Conservation (phyloP, 2,888 invertebrate species). For the Unio pictorum region DNA sequence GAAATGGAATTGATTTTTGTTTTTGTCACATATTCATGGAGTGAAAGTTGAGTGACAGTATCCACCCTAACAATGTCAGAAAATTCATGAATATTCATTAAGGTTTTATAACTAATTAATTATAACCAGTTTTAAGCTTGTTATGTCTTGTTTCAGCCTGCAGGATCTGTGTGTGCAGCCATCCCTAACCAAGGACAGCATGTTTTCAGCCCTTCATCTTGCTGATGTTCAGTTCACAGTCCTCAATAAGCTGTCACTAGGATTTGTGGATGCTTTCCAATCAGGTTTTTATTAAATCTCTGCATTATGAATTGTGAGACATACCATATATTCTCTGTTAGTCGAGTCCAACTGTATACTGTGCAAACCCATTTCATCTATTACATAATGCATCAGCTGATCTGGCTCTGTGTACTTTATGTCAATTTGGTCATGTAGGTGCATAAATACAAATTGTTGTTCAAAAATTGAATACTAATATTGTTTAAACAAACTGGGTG, state of each 20-base stretch:
- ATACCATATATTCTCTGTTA: no score
- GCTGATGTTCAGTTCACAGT: slow-evolving; percentile 57
- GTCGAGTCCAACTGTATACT: no score
- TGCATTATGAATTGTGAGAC: no score
- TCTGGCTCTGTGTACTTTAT: no score
- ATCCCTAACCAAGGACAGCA: slow-evolving; percentile 60
- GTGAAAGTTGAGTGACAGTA: neutral
- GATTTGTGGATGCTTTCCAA: slow-evolving; percentile 57
- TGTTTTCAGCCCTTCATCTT: slow-evolving; percentile 60
- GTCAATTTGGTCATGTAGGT: no score
- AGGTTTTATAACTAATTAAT: neutral
- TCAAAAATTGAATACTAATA: no score
- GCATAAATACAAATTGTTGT: no score
- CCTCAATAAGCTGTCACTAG: slow-evolving; percentile 56
- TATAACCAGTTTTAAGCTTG: neutral
- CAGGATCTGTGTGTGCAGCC: slow-evolving; percentile 59
- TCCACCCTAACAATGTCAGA: neutral
- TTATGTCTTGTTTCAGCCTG: slow-evolving; percentile 37
- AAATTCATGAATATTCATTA: neutral
- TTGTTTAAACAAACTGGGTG: no score
- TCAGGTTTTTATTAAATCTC: neutral
- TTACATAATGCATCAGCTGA: no score
- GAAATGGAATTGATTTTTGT: no score
- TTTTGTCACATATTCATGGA: no score
- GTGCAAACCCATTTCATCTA: no score